Evolutionary conservation across 2,797 vertebrate genomes (phyloP).

Genomic region (Myotis vivesi): DNA sequence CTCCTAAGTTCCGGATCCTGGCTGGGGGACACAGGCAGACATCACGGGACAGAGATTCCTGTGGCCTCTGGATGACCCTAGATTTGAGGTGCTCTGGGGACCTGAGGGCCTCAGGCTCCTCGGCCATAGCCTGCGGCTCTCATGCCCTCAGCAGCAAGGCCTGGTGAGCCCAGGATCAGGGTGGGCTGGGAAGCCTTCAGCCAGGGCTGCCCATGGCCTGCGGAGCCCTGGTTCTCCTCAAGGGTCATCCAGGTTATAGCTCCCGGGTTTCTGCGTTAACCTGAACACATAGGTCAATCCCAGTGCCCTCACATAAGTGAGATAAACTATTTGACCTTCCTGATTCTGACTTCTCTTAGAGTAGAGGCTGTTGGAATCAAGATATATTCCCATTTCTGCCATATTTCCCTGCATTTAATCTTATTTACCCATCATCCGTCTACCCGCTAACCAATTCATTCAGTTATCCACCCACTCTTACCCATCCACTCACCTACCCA

Average conservation of each 20-base stretch:
- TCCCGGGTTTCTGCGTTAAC: neutral
- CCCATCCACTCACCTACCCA: neutral
- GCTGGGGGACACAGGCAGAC: neutral
- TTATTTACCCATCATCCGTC: neutral
- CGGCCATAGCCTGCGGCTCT: neutral
- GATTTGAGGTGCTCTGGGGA: neutral
- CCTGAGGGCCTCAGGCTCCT: too few relatives aligned
- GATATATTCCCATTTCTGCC: neutral
- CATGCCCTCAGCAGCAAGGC: accelerated
- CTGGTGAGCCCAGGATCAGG: neutral
- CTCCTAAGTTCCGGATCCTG: neutral
- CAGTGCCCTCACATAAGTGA: neutral
- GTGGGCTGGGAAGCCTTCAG: neutral
- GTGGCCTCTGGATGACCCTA: neutral
- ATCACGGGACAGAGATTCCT: neutral
- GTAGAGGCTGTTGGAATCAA: neutral
- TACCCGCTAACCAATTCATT: neutral
- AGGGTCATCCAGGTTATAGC: neutral
- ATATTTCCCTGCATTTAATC: neutral
- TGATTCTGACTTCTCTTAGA: neutral
- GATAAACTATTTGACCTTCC: slow-evolving; percentile 12
- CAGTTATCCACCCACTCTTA: neutral
- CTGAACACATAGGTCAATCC: neutral
- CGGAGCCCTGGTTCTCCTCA: neutral
- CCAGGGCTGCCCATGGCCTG: neutral